phyloP scores from a whole-genome alignment of 2,113 vertebrate genomes.

The Genyomyrus donnyi region DNA sequence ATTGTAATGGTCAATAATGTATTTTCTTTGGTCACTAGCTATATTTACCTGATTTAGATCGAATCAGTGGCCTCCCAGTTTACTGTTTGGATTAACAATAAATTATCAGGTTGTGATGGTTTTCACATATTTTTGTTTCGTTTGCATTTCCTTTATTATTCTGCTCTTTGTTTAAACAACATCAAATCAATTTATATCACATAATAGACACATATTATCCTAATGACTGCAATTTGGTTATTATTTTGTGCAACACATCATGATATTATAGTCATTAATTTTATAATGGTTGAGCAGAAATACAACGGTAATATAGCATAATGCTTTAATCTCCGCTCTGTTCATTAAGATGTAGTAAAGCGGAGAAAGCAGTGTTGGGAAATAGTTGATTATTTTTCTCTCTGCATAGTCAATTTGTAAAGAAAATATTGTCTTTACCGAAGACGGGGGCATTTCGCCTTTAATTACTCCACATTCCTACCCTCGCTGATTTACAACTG shows the following conservation, averaged over 20 bases:
- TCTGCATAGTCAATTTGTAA: conserved; percentile 22
- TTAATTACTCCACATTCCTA: conserved; percentile 8
- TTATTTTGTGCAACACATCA: neutral
- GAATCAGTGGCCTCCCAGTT: neutral
- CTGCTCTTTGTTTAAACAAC: neutral
- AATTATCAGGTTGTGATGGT: neutral
- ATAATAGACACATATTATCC: neutral
- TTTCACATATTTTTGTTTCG: neutral
- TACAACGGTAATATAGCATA: neutral
- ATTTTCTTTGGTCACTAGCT: neutral
- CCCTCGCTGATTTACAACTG: neutral
- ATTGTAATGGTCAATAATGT: neutral
- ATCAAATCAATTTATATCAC: neutral
- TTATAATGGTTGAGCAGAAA: neutral
- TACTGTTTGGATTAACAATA: neutral
- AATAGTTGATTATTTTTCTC: conserved; percentile 7
- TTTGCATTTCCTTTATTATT: neutral
- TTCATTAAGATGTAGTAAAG: neutral
- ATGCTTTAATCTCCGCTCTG: conserved; percentile 10
- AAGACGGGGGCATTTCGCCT: neutral
- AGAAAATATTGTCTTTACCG: conserved; percentile 26
- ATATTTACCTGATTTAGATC: neutral
- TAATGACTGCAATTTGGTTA: neutral
- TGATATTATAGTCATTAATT: neutral
- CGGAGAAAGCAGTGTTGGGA: neutral